phyloP scores from a whole-genome alignment of 2,797 vertebrate species.

The Acipenser ruthenus region DNA sequence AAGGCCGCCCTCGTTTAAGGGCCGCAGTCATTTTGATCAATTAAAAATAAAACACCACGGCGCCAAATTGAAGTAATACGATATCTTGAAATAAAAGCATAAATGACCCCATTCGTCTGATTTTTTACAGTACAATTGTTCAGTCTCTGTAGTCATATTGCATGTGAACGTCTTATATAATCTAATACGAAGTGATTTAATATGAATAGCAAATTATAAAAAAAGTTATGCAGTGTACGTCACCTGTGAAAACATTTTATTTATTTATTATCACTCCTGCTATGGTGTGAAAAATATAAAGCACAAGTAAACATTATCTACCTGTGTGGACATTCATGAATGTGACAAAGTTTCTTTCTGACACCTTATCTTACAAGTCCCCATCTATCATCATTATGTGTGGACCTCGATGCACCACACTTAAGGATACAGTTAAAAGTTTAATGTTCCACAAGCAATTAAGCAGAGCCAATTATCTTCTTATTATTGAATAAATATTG shows the following conservation, averaged over 20 bases:
- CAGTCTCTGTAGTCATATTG: no score
- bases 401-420: conserved; percentile 57
- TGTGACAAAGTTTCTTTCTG: conserved; percentile 56
- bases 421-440: conserved; percentile 58
- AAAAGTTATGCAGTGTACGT: conserved; percentile 28
- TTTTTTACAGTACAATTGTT: no score
- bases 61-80: no score
- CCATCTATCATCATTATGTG: conserved; percentile 71
- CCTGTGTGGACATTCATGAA: conserved; percentile 54
- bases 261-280: conserved; percentile 50
- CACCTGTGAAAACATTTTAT: conserved; percentile 38
- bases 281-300: conserved; percentile 47
- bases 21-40: no score
- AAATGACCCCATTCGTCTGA: no score
- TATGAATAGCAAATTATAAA: conserved; percentile 21
- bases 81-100: no score
- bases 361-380: conserved; percentile 58
- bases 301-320: conserved; percentile 52
- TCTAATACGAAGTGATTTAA: conserved; percentile 14
- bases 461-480: conserved; percentile 53
- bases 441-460: conserved; percentile 63
- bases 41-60: no score
- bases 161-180: no score
- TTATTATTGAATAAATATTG: conserved; percentile 60
- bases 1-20: no score